Base-by-base conservation (phyloP, 2,888 invertebrate species). In the Orthonychiurus folsomi region DNA sequence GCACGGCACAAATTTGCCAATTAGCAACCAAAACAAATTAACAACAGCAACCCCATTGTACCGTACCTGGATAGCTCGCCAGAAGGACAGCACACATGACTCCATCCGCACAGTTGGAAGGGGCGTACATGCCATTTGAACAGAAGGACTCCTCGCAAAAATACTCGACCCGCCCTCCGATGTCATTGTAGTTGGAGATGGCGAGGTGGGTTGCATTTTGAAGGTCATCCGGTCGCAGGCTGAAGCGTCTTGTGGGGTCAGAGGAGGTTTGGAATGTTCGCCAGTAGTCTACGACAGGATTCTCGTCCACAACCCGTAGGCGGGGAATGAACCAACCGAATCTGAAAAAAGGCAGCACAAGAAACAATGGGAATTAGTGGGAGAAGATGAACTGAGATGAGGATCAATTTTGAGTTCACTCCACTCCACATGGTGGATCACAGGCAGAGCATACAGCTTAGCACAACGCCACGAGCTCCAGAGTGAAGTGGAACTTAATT, bases 291-390 rank as follows among this genome's bases (percentile, higher is more conserved):
- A 74, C 74, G 3, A 66, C 65, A 50, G 77, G 76, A 59, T 80
- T 64, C 3, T 75, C 72, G 3, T 69, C 66, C 5, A 73, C 75
- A 25, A 81, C 37, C 1, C 63, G 73, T 48, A 75, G 73, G 28
- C 74, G 75, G 0, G 85, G 85, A 50, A 84, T 81, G 73, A 84
- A 85, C 85, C 85, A 85, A 3, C 84, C 83, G 73, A 83, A 85
- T 59, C 84, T 79, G 63, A 18, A 70, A 65, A 24, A 54, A n/a
- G 18, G 28, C n/a, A 54, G 2, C 18, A 37, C 25, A 60, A 18
- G 2, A 26, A n/a, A 20, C 54, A 24, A 9, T 20, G 50, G 2
- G n/a, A 28, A 18, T 28, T 54, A 24, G 47, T 26, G 53, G 25
- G 20, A 20, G 47, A 20, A 61, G n/a, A n/a, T n/a, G n/a, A n/a